Conservation (phyloP, 2,797 vertebrate genomes). For the Crocidura indochinensis region DNA sequence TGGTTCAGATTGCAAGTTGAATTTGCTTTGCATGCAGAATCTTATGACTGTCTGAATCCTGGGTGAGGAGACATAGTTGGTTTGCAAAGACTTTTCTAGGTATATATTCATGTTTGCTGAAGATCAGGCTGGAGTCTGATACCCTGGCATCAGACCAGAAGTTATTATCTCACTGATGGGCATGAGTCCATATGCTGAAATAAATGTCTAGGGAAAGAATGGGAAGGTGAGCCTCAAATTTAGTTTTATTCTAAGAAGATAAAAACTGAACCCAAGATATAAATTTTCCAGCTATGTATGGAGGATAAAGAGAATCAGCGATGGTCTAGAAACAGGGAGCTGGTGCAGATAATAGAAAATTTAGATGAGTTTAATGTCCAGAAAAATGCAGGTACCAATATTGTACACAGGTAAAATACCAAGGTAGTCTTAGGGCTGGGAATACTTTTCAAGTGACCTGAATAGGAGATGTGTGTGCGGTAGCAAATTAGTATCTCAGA, state of each 20-base stretch:
- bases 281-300: neutral
- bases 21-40: neutral
- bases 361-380: neutral
- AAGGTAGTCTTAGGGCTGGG: neutral
- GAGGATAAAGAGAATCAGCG: neutral
- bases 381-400: neutral
- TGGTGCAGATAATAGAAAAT: neutral
- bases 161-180: neutral
- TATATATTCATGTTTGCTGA: neutral
- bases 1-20: neutral
- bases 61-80: neutral
- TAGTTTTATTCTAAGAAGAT: neutral
- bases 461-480: neutral
- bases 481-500: neutral
- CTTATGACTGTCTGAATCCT: neutral
- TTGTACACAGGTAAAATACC: neutral
- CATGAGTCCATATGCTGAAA: neutral
- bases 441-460: neutral
- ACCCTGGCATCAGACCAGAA: neutral
- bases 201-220: neutral
- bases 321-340: neutral
- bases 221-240: neutral
- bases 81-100: neutral
- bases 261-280: neutral
- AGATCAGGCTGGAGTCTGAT: neutral